A percentile compares a stretch with the other conserved stretches of the same genome.
Conservation (phyloP, 2,113 vertebrate genomes). For the Salvator merianae region DNA sequence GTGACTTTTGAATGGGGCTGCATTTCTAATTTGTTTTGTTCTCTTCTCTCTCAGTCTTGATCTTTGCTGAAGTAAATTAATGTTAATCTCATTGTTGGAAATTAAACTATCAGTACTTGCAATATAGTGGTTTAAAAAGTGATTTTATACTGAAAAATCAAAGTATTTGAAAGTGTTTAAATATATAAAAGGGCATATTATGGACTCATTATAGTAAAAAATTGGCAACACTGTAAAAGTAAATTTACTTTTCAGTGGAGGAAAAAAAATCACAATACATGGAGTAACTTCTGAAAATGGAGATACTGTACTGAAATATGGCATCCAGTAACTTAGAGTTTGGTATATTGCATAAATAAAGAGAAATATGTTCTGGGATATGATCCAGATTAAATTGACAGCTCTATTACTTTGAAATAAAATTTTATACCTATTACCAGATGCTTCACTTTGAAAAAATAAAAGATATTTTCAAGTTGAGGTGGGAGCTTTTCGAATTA, state of each 20-base stretch:
- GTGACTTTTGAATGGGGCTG: neutral
- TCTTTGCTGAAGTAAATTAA: neutral
- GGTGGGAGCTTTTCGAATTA: neutral
- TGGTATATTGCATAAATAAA: conserved; percentile 14
- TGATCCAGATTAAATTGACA: neutral
- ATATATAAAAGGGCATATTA: neutral
- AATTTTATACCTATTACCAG: neutral
- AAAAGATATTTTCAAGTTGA: neutral
- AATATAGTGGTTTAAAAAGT: neutral
- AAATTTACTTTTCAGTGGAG: neutral
- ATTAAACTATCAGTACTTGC: neutral
- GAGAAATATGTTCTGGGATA: neutral
- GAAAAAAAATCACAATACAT: neutral
- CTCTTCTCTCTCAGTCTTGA: no score
- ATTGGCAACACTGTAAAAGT: neutral
- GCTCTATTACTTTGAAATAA: neutral
- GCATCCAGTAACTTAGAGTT: neutral
- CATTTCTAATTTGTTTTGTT: neutral
- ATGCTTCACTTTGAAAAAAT: neutral
- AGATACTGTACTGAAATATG: neutral
- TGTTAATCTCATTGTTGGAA: neutral
- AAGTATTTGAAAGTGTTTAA: neutral
- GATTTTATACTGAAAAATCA: neutral
- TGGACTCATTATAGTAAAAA: neutral
- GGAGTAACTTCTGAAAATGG: neutral